Evolutionary conservation across 2,888 invertebrate genomes (phyloP).

Genomic region (Cantharis nigra): DNA sequence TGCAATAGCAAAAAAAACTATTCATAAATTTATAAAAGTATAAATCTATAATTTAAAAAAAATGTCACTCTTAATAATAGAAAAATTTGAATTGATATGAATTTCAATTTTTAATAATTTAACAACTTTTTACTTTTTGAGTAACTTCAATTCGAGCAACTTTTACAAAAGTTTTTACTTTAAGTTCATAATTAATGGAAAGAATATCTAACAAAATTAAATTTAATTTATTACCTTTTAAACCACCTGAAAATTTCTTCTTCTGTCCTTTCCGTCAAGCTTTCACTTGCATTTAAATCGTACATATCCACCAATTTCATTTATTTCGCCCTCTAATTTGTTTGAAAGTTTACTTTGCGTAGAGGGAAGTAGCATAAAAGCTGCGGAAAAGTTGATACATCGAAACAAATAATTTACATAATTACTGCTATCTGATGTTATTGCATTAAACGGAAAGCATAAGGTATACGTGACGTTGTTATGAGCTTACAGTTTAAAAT

Average conservation of each 20-base stretch:
- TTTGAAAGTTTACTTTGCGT: constrained; percentile 4
- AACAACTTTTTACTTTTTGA: neutral
- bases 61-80: neutral
- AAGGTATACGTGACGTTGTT: constrained; percentile 7
- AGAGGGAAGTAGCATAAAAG: neutral
- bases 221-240: constrained; percentile 4
- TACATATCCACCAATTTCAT: neutral
- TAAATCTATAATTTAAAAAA: neutral
- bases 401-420: constrained; percentile 7
- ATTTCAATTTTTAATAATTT: neutral
- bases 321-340: neutral
- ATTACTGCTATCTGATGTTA: neutral
- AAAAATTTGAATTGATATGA: neutral
- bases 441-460: neutral
- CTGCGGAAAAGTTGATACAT: constrained; percentile 1
- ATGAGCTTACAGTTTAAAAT: constrained; percentile 8
- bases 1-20: too few species aligned
- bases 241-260: constrained; percentile 5
- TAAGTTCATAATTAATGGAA: neutral
- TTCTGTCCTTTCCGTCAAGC: neutral
- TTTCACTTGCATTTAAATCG: constrained; percentile 3
- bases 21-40: neutral
- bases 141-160: neutral
- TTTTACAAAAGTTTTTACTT: constrained; percentile 1
- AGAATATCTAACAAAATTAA: neutral